phyloP scores from a whole-genome alignment of 1,140 invertebrate species.

The Leptinotarsa undecemlineata region DNA sequence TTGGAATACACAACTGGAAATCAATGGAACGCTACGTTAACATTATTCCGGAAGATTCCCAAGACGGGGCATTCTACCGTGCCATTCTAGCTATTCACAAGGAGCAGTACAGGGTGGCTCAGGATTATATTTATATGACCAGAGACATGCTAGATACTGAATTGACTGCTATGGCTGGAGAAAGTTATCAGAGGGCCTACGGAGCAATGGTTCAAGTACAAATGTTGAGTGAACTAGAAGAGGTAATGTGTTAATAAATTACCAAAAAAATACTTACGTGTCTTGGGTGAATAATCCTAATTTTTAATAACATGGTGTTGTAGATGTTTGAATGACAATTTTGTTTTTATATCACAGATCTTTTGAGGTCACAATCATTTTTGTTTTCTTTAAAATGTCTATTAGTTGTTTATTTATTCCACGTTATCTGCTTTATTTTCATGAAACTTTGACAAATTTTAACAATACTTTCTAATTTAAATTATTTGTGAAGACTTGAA shows the following conservation, averaged over 20 bases:
- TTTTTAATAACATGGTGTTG: too few relatives aligned
- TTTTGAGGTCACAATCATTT: too few relatives aligned
- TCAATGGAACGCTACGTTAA: constrained; percentile 88
- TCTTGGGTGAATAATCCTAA: too few relatives aligned
- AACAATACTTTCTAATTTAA: too few relatives aligned
- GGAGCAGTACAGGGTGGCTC: constrained; percentile 71
- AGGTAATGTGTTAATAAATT: constrained; percentile 66
- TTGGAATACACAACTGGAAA: constrained; percentile 92
- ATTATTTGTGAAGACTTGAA: too few relatives aligned
- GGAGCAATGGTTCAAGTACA: constrained; percentile 97
- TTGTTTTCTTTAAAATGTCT: too few relatives aligned
- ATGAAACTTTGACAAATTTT: too few relatives aligned
- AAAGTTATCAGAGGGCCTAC: constrained; percentile 97
- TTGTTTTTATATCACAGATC: too few relatives aligned
- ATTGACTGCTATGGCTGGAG: constrained; percentile 95
- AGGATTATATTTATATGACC: constrained; percentile 84
- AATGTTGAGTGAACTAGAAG: constrained; percentile 94
- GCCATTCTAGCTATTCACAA: constrained; percentile 93
- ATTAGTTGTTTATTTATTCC: too few relatives aligned
- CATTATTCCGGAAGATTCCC: constrained; percentile 83
- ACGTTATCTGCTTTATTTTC: too few relatives aligned
- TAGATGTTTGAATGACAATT: too few relatives aligned
- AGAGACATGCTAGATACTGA: constrained; percentile 94
- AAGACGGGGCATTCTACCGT: constrained; percentile 94
- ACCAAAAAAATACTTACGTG: too few relatives aligned